Base-by-base conservation (phyloP, 2,113 vertebrate species). In the Nyctereutes procyonoides region DNA sequence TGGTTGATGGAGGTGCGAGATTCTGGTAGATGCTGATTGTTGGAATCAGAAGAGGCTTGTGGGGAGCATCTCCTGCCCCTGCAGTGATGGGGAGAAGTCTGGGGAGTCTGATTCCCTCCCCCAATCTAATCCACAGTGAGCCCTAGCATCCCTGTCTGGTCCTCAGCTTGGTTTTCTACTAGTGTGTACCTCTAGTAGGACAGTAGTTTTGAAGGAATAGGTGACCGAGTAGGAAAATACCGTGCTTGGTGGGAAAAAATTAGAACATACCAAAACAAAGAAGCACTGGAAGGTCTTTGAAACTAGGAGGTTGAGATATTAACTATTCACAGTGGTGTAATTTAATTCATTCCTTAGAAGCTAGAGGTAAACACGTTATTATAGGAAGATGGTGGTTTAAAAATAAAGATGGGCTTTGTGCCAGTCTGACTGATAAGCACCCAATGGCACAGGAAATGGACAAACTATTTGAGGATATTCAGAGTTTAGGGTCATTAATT, bases 231-330 rank as follows among this genome's bases (percentile, higher is more conserved):
- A 84, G 17, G 55, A 60, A 84, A 74, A 32, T 80, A 71, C 10
- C 81, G 63, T 38, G 83, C 32, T 56, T 92, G 19, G 15, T 84
- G 73, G 15, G 20, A 65, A 89, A 95, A 80, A 83, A 92, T 12
- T 26, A 94, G 77, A 80, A 92, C 94, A 93, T 71, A 22, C 86
- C 91, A 69, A 95, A 65, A 58, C 51, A 84, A 97, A 19, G 17
- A 93, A 69, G 9, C 55, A 20, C 67, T 60, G 55, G 90, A 77
- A 12, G 20, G 48, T 17, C 48, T n/a, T 48, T 97, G 88, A 88
- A 95, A 73, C 30, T 38, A 77, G 32, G 28, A 96, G 60, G 26
- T 67, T 90, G 51, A 74, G 63, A 58, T 82, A 19, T 26, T 8
- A 11, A 11, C 55, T 74, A 12, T 81, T 91, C 55, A 77, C 56